Percentiles rank a stretch among this genome's conserved stretches.
These are phyloP conservation scores for Toxotes lorentzi DNA, from an alignment of 2,797 vertebrate species.

Conservation along the genomic window DNA sequence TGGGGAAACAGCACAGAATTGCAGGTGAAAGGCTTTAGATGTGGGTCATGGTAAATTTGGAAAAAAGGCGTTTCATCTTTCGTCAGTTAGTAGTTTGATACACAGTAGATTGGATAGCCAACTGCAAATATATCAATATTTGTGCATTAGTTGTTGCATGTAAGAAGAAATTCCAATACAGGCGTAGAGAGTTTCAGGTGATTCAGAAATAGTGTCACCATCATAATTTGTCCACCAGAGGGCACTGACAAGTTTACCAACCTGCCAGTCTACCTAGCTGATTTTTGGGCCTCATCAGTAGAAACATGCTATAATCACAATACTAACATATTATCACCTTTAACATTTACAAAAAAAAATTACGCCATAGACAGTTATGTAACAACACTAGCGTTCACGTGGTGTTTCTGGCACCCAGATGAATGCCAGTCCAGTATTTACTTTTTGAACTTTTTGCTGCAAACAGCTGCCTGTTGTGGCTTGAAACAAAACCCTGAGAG, in stretches of 20 bases:
- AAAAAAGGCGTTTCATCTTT: too few species aligned
- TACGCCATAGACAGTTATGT: background rate
- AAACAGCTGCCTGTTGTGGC: background rate
- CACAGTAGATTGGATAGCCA: background rate
- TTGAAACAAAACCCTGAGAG: background rate
- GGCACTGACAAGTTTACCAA: background rate
- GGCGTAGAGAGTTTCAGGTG: background rate
- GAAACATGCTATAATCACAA: background rate
- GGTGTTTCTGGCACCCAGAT: background rate
- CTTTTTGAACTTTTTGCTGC: too few species aligned
- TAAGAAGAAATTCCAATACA: background rate
- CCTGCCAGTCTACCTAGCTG: too few species aligned
- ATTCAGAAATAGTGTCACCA: background rate
- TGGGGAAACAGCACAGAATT: conserved; percentile 10
- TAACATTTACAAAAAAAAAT: background rate
- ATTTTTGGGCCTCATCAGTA: background rate
- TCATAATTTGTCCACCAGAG: background rate
- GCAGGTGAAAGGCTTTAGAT: background rate
- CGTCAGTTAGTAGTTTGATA: background rate
- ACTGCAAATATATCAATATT: background rate
- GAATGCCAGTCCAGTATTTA: background rate
- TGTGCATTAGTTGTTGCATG: background rate
- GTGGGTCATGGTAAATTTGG: background rate
- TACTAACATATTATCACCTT: background rate
- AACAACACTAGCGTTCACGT: background rate